Conservation (phyloP, 1,140 invertebrate genomes). For the Eulimnadia texana region DNA sequence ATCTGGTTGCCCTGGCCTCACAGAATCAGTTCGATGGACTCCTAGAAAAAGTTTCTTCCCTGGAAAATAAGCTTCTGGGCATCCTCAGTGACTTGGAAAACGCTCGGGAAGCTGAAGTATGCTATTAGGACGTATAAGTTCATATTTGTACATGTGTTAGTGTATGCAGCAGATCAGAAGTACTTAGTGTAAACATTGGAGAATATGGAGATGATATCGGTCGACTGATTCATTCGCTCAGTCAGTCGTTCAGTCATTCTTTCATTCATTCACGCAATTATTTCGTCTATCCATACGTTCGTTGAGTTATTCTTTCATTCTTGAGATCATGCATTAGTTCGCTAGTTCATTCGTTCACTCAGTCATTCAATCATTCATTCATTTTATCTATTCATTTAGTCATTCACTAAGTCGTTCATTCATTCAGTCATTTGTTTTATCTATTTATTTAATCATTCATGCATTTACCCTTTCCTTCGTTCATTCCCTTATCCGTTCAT, state of each 20-base stretch:
- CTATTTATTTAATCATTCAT: too few species aligned
- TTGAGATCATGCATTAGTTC: background rate
- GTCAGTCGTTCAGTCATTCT: too few species aligned
- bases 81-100: constrained; percentile 4
- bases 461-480: too few species aligned
- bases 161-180: background rate
- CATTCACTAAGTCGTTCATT: background rate
- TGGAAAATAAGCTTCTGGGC: constrained; percentile 4
- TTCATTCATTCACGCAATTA: too few species aligned
- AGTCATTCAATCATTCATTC: too few species aligned
- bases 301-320: too few species aligned
- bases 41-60: constrained; percentile 4
- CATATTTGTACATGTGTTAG: background rate
- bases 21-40: constrained; percentile 9
- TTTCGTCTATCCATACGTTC: too few species aligned
- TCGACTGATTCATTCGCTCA: too few species aligned
- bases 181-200: background rate
- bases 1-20: background rate
- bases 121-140: background rate
- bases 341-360: too few species aligned
- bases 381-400: background rate
- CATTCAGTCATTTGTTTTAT: too few species aligned
- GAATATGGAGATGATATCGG: too few species aligned
- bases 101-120: constrained; percentile 1
- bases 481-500: too few species aligned